Conservation (phyloP, 1,140 invertebrate genomes). For the Drosophila sp. region DNA sequence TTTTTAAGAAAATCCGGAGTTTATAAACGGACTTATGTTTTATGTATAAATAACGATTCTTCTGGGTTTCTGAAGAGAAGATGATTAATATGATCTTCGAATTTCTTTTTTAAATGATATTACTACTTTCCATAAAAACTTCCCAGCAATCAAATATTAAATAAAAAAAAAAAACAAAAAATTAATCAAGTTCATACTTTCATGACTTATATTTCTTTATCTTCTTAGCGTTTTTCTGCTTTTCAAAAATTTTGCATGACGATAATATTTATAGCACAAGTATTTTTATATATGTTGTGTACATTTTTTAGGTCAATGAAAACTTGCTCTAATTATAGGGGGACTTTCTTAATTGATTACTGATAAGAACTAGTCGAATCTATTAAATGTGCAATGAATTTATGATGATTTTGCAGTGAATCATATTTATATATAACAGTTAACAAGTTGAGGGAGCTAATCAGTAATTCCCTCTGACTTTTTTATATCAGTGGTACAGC, state of each 20-base stretch:
- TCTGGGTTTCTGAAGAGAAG: too few relatives aligned
- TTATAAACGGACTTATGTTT: too few relatives aligned
- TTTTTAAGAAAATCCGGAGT: too few relatives aligned
- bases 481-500: slow-evolving; percentile 2
- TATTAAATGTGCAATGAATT: neutral
- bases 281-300: neutral
- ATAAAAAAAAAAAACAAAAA: too few relatives aligned
- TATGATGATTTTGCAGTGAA: neutral
- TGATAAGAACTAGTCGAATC: neutral
- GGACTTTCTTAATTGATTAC: neutral
- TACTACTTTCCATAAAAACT: too few relatives aligned
- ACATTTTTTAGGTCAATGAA: neutral
- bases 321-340: neutral
- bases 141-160: too few relatives aligned
- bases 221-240: neutral
- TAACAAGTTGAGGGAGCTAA: neutral
- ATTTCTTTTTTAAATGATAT: too few relatives aligned
- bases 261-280: neutral
- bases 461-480: slow-evolving; percentile 2
- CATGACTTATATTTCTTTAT: neutral
- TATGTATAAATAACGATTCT: too few relatives aligned
- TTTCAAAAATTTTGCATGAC: neutral
- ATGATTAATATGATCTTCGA: too few relatives aligned
- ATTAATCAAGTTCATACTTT: neutral
- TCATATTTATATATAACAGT: neutral